Base-by-base conservation (phyloP, 30 jellyfish, hydroid and myxozoan species). In the Aurelia aurita region DNA sequence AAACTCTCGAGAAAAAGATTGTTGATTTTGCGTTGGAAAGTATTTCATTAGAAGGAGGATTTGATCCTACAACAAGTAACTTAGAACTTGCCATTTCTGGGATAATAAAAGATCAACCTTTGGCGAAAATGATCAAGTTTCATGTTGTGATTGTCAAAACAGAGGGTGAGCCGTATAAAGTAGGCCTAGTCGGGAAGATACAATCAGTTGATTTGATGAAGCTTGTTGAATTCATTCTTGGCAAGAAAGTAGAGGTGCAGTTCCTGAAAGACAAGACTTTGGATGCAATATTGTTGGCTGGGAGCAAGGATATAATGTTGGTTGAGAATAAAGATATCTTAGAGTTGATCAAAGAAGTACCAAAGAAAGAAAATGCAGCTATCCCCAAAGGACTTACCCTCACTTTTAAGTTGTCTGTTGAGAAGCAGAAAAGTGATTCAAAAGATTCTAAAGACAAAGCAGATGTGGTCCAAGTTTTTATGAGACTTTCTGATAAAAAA, bases 21-120 rank as follows among this genome's bases (percentile, higher is more conserved):
- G 44, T 70, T 31, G 82, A 70, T 22, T 70, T 70, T 45, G 31
- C 54, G 51, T 35, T 70, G 62, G 82, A 70, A 49, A 70, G 82
- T 43, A 43, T 70, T 45, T 35, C 62, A 3, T 13, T 70, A 2
- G 82, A 70, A 43, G 82, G 82, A 20, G 58, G 47, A 26, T 70
- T 70, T 22, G 69, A 70, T 43, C 82, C 82, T 35, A 34, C 65
- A 5, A 70, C 65, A 6, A 29, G 26, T 15, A 39, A 70, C 31
- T 26, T 70, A 8, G 67, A 70, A 34, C 82, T 70, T 14, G 62
- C 23, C 22, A 47, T 43, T n/a, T 70, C 82, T 16, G 82, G 82
- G 3, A 51, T 25, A 0, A 49, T 70, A 34, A 70, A 70, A n/a
- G 51, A 45, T 20, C 32, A 70, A 28, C 74, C 74, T 62, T 18